Evolutionary conservation across 2,797 vertebrate genomes (phyloP), one percentile per base, ranked within the genome.

Genomic region (Gambusia yucatana): DNA sequence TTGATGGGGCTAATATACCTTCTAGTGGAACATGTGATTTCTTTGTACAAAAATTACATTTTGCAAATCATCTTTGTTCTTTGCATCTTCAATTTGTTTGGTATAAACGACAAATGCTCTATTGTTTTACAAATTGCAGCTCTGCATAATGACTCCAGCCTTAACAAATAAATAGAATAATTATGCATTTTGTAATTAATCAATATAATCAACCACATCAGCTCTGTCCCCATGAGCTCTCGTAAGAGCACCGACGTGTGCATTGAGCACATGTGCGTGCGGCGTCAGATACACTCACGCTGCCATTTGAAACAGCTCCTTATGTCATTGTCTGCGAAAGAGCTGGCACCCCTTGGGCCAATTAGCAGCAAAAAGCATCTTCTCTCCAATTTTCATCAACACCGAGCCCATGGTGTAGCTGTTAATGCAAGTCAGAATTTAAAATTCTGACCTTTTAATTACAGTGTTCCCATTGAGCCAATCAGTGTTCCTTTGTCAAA

Each of bases 381-480:
- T 87, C 72, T 82, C 81, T 85, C 75, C 82, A 87, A 90, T 91
- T 89, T 90, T 89, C 90, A 90, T 93, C 84, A 91, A 84, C 89
- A 76, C 72, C 41, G 70, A 88, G 76, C 87, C 85, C 13, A 73
- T 72, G 72, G 85, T 59, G 89, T 55, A 85, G 83, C 86, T 86
- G 86, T 90, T 76, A 74, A 79, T 81, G 75, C 63, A 76, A 81
- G 84, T 88, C 74, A 80, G 67, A 85, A 82, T 87, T 67, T 77
- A 59, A 81, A 83, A 88, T 86, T 86, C 84, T 89, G 86, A 92
- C 89, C 89, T 92, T 90, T 93, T 88, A 91, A 91, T 91, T 86
- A 80, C 73, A 76, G 77, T 30, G 47, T 81, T 84, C 88, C 87
- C 81, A 87, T 82, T 36, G 82, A 87, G 89, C 81, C 82, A 91